These are phyloP conservation scores for Caenorhabditis becei DNA, from an alignment of 2,888 invertebrate genomes.

Conservation along the genomic window DNA sequence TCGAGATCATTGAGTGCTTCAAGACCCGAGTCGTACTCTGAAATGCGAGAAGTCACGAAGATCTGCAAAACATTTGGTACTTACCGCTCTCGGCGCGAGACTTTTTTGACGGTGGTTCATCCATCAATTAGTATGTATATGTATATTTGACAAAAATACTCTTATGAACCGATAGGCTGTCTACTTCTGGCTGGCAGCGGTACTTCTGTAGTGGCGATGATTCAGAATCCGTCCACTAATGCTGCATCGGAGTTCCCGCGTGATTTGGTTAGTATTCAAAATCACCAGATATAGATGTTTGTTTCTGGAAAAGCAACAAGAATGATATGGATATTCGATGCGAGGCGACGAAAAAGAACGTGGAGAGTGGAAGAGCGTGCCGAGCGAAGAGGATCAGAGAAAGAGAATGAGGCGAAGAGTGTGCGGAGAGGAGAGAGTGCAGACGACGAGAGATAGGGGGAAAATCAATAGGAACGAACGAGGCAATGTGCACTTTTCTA, in stretches of 20 bases:
- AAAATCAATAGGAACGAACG: conserved; percentile 47
- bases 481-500: conserved; percentile 37
- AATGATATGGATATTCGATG: conserved; percentile 27
- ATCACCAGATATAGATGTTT: conserved; percentile 50
- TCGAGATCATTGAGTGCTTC: conserved; percentile 73
- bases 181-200: conserved; percentile 25
- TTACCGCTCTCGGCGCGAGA: conserved; percentile 63
- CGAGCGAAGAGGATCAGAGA: conserved; percentile 36
- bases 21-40: conserved; percentile 66
- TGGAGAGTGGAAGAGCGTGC: conserved; percentile 7
- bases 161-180: conserved; percentile 26
- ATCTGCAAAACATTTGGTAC: neutral
- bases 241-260: conserved; percentile 22
- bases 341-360: conserved; percentile 16
- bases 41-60: neutral
- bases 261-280: conserved; percentile 51
- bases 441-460: conserved; percentile 25
- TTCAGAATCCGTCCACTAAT: conserved; percentile 1
- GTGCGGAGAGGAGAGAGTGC: conserved; percentile 4
- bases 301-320: conserved; percentile 21
- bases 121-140: conserved; percentile 58
- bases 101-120: conserved; percentile 64
- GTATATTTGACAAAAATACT: conserved; percentile 40
- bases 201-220: conserved; percentile 28
- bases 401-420: conserved; percentile 25